A percentile compares a stretch with the other conserved stretches of the same genome.
These are phyloP conservation scores for Cacatua alba DNA, from an alignment of 2,113 vertebrate genomes.

Conservation along the genomic window DNA sequence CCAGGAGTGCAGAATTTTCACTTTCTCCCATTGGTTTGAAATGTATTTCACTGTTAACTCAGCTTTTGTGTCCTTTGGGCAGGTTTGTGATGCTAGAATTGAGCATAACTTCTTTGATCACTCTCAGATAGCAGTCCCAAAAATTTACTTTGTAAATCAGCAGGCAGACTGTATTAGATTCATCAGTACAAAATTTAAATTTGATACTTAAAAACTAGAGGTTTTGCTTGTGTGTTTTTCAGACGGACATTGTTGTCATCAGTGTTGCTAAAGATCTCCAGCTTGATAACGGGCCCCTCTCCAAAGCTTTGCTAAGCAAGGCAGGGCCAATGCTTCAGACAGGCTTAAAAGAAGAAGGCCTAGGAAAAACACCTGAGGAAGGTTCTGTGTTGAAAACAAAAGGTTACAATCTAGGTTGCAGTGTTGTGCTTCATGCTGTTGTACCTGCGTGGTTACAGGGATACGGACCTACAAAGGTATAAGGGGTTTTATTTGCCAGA, in stretches of 20 bases:
- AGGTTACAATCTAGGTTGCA: slow-evolving; percentile 77
- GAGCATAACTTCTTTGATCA: not conserved
- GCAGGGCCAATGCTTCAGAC: slow-evolving; percentile 83
- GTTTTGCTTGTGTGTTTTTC: slow-evolving; percentile 4
- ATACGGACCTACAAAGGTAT: slow-evolving; percentile 71
- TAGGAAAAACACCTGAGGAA: not conserved
- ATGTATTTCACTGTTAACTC: not conserved
- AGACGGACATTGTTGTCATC: slow-evolving; percentile 84
- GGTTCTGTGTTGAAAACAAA: slow-evolving; percentile 80
- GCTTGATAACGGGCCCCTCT: slow-evolving; percentile 76
- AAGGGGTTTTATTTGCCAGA: not conserved
- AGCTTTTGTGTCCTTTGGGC: not conserved
- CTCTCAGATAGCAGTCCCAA: not conserved
- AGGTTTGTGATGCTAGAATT: not conserved
- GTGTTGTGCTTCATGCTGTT: slow-evolving; percentile 80
- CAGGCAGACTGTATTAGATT: not conserved
- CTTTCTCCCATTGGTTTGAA: not conserved
- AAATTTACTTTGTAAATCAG: not conserved
- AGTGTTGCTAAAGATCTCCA: slow-evolving; percentile 71
- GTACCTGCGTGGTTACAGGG: slow-evolving; percentile 62
- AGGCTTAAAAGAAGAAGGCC: slow-evolving; percentile 10
- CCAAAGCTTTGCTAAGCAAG: slow-evolving; percentile 74
- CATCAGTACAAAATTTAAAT: not conserved
- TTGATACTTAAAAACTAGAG: not conserved
- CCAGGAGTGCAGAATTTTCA: not conserved